Base-by-base conservation (phyloP, 2,888 invertebrate genomes). In the Hydroisotoma schaefferi region DNA sequence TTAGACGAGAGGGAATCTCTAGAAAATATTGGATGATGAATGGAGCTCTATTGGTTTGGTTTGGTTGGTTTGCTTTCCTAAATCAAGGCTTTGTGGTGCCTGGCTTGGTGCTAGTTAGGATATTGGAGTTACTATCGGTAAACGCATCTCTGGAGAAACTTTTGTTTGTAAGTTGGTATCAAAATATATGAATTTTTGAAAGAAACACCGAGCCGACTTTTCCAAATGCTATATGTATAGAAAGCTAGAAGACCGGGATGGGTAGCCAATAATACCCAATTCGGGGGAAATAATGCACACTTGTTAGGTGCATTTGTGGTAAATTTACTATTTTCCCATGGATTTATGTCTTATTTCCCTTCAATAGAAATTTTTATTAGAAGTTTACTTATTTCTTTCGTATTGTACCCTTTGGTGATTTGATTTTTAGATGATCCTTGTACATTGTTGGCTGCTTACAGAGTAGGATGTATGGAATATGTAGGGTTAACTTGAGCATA, bases 261-360 rank as follows among this genome's bases (percentile, higher is more conserved):
- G 33, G 33, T 33, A 33, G 8, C 20, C 43, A n/a, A 43, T n/a
- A n/a, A n/a, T 18, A n/a, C 23, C 52, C 52, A 52, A 37, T 52
- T 23, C 23, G 28, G n/a, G 54, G 56, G 63, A 57, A 65, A 65
- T 67, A 67, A 67, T 61, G 63, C 63, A 61, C 63, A 66, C 63
- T 63, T 67, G 66, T 67, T 63, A 44, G 58, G 33, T 22, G 25
- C 44, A 54, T 43, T 43, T 54, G 54, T 52, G 54, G 44, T 54
- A 27, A 38, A 38, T 33, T 53, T 38, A 33, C 22, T 4, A 25
- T 25, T 28, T 49, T 27, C 43, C 27, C n/a, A 18, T 20, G 40
- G 29, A 54, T 54, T 54, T 54, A 23, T 25, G 25, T 38, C 5
- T 25, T 43, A 43, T 54, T 25, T 27, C 52, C 22, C 5, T 15